Conservation (phyloP, 2,113 vertebrate species). For the Rana temporaria region DNA sequence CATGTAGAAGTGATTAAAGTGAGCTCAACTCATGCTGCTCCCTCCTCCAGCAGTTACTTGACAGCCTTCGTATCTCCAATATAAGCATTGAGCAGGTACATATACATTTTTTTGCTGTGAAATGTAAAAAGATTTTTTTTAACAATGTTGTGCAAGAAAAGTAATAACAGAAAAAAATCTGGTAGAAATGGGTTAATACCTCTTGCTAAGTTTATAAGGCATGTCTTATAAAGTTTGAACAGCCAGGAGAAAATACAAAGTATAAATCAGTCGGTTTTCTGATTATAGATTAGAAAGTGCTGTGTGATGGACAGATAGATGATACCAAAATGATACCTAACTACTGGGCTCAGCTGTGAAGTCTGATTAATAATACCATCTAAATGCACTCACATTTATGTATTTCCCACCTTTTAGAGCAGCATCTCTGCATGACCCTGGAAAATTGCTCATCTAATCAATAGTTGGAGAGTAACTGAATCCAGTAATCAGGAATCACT, state of each 20-base stretch:
- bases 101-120: no score
- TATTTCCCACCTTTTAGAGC: slow-evolving; percentile 25
- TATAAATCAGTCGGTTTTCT: slow-evolving; percentile 11
- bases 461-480: slow-evolving; percentile 8
- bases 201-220: neutral
- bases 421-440: slow-evolving; percentile 48
- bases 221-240: slow-evolving; percentile 4
- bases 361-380: slow-evolving; percentile 44
- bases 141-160: no score
- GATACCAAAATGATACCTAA: slow-evolving; percentile 38
- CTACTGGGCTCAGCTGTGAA: slow-evolving; percentile 38
- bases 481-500: slow-evolving; percentile 31
- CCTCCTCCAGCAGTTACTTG: no score
- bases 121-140: no score
- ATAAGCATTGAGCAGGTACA: no score
- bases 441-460: slow-evolving; percentile 34
- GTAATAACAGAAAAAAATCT: no score
- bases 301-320: slow-evolving; percentile 27
- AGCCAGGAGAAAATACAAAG: neutral
- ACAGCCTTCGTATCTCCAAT: no score
- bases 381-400: slow-evolving; percentile 42
- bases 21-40: no score
- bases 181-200: neutral
- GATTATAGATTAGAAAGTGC: slow-evolving; percentile 39
- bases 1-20: no score